Evolutionary conservation across 2,797 vertebrate species (phyloP), one percentile per base, ranked within the genome.

Genomic region (Muscicapa striata): DNA sequence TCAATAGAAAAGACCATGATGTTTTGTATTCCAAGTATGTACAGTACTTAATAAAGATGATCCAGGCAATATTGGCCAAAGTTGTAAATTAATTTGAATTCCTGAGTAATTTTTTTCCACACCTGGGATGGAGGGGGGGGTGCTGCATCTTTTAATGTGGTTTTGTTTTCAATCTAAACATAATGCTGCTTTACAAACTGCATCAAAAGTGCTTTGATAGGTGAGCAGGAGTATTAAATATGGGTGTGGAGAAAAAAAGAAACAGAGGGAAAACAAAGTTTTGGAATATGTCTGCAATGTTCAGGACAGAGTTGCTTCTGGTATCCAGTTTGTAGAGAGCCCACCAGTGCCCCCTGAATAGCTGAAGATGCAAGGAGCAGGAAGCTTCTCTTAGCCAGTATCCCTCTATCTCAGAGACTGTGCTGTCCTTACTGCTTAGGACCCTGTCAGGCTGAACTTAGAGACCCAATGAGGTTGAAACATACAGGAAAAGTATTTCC

Each of bases 31-130:
- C 5, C 66, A 40, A 90, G 10, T 80, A 30, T 70, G 58, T 87
- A 63, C 63, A 69, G 24, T n/a, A 30, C 76, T 96, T 73, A 96
- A 95, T 96, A 96, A 97, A 97, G 87, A 86, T 75, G 70, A 96
- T 66, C 36, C 59, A 62, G 74, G 67, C 55, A 75, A 55, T 72
- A n/a, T 2, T 83, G 77, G 58, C 81, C 64, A 54, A 91, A 94
- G 66, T 19, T 83, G 29, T 38, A 79, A 87, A 86, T 57, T 0
- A 82, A 52, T 89, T 59, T 69, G 66, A 64, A 24, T 80, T 88
- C 29, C 36, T 52, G 43, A 62, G 18, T 81, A 55, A 5, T 43
- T 45, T 73, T 73, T 16, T 40, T 74, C 9, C 40, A 13, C 27
- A 58, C 5, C 32, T 26, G 11, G 15, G 26, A 16, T 32, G 78